A percentile compares a stretch with the other conserved stretches of the same genome.
These are phyloP conservation scores for Crotalus tigris DNA, from an alignment of 2,113 vertebrate genomes.

Conservation along the genomic window DNA sequence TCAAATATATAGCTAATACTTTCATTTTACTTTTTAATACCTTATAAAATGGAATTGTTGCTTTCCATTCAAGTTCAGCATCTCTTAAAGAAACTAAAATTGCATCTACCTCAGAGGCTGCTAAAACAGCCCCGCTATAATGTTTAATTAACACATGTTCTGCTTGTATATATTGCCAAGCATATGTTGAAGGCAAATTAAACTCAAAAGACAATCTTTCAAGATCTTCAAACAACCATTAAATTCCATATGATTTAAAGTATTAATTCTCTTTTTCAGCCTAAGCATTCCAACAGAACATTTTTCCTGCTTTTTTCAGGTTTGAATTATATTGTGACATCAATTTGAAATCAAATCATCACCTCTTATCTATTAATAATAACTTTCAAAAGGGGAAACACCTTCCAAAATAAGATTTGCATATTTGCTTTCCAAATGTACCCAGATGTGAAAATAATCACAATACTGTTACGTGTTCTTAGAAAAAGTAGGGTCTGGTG, in stretches of 20 bases:
- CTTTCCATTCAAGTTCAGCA: background rate
- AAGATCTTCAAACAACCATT: background rate
- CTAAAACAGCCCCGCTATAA: background rate
- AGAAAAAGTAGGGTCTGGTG: background rate
- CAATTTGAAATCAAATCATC: background rate
- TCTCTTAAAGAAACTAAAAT: background rate
- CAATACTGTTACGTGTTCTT: background rate
- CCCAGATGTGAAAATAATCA: background rate
- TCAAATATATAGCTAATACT: background rate
- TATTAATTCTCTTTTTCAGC: background rate
- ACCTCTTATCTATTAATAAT: background rate
- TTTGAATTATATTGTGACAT: background rate
- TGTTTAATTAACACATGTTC: background rate
- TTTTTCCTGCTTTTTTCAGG: background rate
- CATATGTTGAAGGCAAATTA: background rate
- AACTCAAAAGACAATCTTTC: background rate
- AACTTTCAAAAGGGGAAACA: background rate
- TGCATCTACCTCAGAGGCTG: background rate
- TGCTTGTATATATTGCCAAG: background rate
- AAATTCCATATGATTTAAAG: background rate
- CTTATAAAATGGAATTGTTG: background rate
- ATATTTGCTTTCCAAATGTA: background rate
- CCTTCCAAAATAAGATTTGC: background rate
- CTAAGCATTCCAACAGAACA: background rate
- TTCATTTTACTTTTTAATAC: background rate